These are phyloP conservation scores for Trogon surrucura DNA, from an alignment of 2,113 vertebrate species.

Conservation along the genomic window DNA sequence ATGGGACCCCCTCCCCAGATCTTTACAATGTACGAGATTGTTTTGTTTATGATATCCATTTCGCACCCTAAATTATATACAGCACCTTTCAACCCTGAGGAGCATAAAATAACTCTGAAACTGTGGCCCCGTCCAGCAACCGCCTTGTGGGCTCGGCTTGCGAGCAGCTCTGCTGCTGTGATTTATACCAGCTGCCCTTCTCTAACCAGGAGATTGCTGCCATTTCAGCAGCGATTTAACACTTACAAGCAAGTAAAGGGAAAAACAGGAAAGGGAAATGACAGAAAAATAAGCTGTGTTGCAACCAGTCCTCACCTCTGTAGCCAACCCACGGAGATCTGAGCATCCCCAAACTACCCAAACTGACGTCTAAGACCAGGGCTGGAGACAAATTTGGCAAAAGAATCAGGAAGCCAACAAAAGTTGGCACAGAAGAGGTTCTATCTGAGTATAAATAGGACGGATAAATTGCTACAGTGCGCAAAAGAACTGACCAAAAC, in stretches of 20 bases:
- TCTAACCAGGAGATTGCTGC: background rate
- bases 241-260: background rate
- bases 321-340: background rate
- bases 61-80: slow-evolving; percentile 13
- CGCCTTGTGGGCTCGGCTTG: accelerated
- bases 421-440: accelerated
- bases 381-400: background rate
- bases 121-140: background rate
- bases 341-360: background rate
- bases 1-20: slow-evolving; percentile 23
- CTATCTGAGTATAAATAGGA: background rate
- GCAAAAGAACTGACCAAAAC: background rate
- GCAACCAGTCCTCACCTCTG: background rate
- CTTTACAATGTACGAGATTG: slow-evolving; percentile 35
- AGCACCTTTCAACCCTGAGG: background rate
- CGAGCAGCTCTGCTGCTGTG: accelerated
- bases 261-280: background rate
- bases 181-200: background rate
- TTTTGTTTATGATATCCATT: slow-evolving; percentile 35
- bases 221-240: background rate
- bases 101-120: background rate
- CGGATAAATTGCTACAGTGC: background rate
- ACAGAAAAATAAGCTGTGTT: background rate
- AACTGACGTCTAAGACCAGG: background rate
- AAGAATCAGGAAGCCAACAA: background rate